Evolutionary conservation across 1,140 invertebrate species (phyloP).

Genomic region (Oncopodura yosiiana): DNA sequence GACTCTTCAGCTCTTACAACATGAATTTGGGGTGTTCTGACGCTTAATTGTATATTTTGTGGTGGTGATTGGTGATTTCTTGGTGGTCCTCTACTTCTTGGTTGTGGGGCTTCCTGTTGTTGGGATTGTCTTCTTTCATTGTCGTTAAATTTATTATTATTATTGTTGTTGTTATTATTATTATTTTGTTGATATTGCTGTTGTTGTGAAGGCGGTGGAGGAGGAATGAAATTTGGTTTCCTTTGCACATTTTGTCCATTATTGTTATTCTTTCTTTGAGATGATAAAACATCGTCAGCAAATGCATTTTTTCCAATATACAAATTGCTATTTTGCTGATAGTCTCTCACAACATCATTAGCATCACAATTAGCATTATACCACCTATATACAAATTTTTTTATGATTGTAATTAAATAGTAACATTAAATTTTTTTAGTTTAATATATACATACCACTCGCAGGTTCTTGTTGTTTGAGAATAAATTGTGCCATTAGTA

Average conservation of each 20-base stretch:
- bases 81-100: not conserved
- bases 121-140: not conserved
- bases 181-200: not conserved
- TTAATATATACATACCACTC: constrained; percentile 91
- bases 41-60: not conserved
- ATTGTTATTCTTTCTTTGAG: not conserved
- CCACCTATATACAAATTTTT: not conserved
- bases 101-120: not conserved
- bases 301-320: constrained; percentile 9
- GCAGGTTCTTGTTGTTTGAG: constrained; percentile 74
- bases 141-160: not conserved
- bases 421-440: constrained; percentile 58
- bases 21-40: not conserved
- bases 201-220: not conserved
- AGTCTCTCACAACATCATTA: constrained; percentile 21
- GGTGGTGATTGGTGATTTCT: not conserved
- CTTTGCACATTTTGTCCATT: not conserved
- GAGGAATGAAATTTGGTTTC: not conserved
- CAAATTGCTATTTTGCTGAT: constrained; percentile 28
- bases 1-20: not conserved
- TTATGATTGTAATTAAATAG: constrained; percentile 42
- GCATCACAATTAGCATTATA: constrained; percentile 16
- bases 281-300: not conserved
- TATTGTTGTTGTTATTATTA: not conserved
- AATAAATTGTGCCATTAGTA: constrained; percentile 78